These are phyloP conservation scores for Mystacornis crossleyi DNA, from an alignment of 2,113 vertebrate genomes.

Conservation along the genomic window DNA sequence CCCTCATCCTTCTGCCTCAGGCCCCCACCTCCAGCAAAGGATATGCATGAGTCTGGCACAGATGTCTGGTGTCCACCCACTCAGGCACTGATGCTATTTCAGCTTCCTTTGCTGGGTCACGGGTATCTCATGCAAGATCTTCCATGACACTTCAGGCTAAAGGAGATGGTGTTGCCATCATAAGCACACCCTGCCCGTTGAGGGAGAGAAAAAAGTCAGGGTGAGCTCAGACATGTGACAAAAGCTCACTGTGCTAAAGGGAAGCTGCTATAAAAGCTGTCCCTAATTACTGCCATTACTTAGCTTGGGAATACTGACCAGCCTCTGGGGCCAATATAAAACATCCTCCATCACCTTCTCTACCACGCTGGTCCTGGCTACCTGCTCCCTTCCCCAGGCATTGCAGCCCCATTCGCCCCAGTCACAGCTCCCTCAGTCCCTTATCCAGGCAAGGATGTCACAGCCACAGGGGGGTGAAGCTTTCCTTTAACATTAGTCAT, in stretches of 20 bases:
- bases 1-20: neutral
- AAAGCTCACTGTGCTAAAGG: neutral
- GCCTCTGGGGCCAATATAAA: neutral
- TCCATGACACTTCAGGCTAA: neutral
- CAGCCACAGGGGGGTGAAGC: rapidly evolving
- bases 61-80: neutral
- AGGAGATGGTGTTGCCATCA: neutral
- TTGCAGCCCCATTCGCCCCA: rapidly evolving
- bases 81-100: neutral
- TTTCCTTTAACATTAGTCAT: neutral
- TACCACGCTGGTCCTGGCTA: rapidly evolving
- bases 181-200: neutral
- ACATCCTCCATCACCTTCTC: neutral
- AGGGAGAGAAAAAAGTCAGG: neutral
- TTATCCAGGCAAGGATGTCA: neutral
- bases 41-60: rapidly evolving
- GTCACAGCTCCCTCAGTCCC: neutral
- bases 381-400: neutral
- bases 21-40: neutral
- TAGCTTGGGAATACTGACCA: neutral
- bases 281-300: neutral
- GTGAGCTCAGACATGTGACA: neutral
- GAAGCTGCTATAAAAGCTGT: neutral
- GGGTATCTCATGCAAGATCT: neutral
- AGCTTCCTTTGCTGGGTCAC: neutral